A percentile compares a stretch with the other conserved stretches of the same genome.
Conservation (phyloP, 2,797 vertebrate genomes). For the Rhabdophis nuchalis region DNA sequence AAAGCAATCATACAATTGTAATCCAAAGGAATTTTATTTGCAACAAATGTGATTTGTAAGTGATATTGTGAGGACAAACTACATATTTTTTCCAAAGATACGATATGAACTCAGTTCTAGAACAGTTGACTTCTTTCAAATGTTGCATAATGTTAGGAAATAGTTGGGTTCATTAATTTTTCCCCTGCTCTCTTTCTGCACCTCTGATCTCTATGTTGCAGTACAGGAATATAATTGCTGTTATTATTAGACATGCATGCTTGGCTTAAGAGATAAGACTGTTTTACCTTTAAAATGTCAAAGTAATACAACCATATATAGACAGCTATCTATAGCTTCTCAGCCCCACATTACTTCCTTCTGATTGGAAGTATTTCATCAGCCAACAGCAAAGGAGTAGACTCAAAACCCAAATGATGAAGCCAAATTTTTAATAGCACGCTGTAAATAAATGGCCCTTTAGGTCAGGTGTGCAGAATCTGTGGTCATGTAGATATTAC, state of each 20-base stretch:
- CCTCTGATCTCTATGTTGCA: not conserved
- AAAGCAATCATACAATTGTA: not conserved
- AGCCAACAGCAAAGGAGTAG: not conserved
- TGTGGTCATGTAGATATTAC: not conserved
- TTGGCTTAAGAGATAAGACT: not conserved
- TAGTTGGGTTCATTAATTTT: not conserved
- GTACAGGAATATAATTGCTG: not conserved
- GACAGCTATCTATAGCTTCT: not conserved
- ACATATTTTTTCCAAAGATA: not conserved
- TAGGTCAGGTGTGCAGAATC: not conserved
- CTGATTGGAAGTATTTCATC: not conserved
- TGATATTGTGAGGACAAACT: not conserved
- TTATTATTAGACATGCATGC: not conserved
- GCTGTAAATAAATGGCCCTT: not conserved
- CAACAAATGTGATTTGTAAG: not conserved
- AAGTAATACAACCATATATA: not conserved
- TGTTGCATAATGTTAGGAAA: not conserved
- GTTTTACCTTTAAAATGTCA: not conserved
- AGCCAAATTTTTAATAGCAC: not conserved
- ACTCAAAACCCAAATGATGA: not conserved
- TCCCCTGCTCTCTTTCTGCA: too few relatives aligned
- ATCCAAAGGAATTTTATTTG: not conserved
- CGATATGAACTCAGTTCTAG: not conserved
- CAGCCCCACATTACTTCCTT: not conserved
- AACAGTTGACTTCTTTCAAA: not conserved